phyloP scores from a whole-genome alignment of 2,113 vertebrate species.

The Varanus komodoensis region DNA sequence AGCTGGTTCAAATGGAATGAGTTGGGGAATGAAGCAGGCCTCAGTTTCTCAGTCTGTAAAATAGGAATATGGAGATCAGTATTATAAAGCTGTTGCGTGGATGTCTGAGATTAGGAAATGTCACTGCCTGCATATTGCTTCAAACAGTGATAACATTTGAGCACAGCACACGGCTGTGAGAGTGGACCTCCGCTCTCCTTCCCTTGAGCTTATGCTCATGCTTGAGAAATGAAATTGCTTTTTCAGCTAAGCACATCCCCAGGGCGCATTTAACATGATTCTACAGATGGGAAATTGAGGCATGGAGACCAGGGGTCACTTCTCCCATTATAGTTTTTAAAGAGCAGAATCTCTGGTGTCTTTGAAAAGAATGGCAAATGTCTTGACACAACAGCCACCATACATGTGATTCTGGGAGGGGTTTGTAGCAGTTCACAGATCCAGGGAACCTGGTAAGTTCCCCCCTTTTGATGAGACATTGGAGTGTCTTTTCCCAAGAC shows the following conservation, averaged over 20 bases:
- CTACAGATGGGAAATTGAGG: conserved; percentile 26
- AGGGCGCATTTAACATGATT: conserved; percentile 16
- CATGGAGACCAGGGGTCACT: not conserved
- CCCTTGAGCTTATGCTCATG: not conserved
- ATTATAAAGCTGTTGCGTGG: not conserved
- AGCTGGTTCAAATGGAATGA: not conserved
- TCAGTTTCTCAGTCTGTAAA: conserved; percentile 1
- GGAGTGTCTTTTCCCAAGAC: not conserved
- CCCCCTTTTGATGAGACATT: not conserved
- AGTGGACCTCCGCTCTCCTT: not conserved
- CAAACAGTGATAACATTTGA: not conserved
- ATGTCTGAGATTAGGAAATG: not conserved
- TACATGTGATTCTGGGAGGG: not conserved
- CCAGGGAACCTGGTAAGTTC: not conserved
- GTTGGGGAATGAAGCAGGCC: not conserved
- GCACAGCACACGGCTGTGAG: not conserved
- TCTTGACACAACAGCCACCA: not conserved
- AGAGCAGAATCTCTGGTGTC: not conserved
- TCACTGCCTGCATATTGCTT: not conserved
- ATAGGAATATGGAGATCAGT: not conserved
- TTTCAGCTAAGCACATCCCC: not conserved
- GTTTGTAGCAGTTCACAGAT: not conserved
- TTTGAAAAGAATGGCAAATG: conserved; percentile 11
- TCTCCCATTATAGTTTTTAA: not conserved
- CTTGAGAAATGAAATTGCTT: conserved; percentile 13